Conservation (phyloP, 2,797 vertebrate species). For the Eospalax fontanierii region DNA sequence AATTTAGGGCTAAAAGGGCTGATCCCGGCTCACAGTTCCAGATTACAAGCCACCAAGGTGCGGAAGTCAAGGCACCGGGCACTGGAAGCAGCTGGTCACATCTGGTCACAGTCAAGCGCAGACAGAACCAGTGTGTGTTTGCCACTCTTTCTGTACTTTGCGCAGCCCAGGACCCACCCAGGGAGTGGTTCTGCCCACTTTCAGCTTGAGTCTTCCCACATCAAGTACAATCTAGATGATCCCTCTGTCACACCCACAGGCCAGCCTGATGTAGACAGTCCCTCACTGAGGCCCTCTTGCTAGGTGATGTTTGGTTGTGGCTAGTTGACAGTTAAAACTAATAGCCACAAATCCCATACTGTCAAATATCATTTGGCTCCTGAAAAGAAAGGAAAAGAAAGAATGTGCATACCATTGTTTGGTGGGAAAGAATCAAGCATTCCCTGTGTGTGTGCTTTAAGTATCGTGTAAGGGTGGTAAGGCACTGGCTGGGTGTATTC, state of each 20-base stretch:
- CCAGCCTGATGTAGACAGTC: background rate
- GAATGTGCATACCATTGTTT: background rate
- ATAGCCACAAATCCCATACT: background rate
- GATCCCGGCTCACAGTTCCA: background rate
- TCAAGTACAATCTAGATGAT: no score
- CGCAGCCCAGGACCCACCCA: background rate
- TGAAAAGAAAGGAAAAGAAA: constrained; percentile 22
- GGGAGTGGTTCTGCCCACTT: no score
- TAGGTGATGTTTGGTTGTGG: background rate
- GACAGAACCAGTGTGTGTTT: no score
- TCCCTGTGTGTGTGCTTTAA: background rate
- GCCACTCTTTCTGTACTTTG: background rate
- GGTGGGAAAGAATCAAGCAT: background rate
- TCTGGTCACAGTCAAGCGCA: background rate
- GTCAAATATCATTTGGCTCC: background rate
- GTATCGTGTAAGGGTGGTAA: background rate
- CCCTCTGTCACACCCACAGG: no score
- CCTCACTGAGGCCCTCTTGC: background rate
- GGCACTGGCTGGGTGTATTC: rapidly evolving
- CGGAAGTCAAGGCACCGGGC: no score
- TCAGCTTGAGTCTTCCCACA: background rate
- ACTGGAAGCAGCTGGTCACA: background rate
- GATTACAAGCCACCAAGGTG: background rate
- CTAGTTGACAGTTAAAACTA: background rate
- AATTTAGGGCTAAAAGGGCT: background rate